These are phyloP conservation scores for Asobara japonica DNA, from an alignment of 1,140 invertebrate genomes.

Conservation along the genomic window DNA sequence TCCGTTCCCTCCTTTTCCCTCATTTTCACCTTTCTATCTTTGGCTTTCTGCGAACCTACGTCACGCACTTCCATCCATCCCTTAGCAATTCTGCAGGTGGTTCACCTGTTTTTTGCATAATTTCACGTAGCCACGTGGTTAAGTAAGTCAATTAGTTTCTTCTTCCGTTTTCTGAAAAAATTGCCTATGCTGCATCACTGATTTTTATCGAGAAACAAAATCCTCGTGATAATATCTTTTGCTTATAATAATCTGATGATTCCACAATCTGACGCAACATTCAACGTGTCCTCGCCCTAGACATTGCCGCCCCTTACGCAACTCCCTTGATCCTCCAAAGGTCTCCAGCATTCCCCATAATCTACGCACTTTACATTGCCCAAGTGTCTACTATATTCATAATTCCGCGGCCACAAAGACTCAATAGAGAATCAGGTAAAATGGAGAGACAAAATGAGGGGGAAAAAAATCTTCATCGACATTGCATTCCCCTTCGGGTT, in stretches of 20 bases:
- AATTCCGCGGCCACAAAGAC: not conserved
- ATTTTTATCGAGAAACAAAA: too few relatives aligned
- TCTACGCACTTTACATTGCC: not conserved
- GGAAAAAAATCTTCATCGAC: not conserved
- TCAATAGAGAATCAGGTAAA: slow-evolving; percentile 6
- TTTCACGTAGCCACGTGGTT: too few relatives aligned
- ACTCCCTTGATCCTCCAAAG: slow-evolving; percentile 29
- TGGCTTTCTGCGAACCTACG: slow-evolving; percentile 24
- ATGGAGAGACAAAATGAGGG: not conserved
- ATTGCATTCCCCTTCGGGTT: slow-evolving; percentile 2
- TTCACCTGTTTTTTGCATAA: slow-evolving; percentile 7
- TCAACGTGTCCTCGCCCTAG: slow-evolving; percentile 50
- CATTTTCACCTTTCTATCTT: slow-evolving; percentile 29
- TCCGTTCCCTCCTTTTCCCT: slow-evolving; percentile 27
- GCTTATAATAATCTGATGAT: too few relatives aligned
- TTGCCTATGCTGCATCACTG: too few relatives aligned
- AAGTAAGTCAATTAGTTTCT: too few relatives aligned
- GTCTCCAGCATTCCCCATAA: not conserved
- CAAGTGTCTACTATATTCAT: not conserved
- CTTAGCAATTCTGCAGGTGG: too few relatives aligned
- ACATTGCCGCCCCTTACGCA: slow-evolving; percentile 58
- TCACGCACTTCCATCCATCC: slow-evolving; percentile 25
- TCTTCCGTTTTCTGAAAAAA: too few relatives aligned
- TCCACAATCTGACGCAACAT: slow-evolving; percentile 33
- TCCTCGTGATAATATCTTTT: slow-evolving; percentile 37